Evolutionary conservation across 2,888 invertebrate species (phyloP).

Genomic region (Antheraea assamensis): DNA sequence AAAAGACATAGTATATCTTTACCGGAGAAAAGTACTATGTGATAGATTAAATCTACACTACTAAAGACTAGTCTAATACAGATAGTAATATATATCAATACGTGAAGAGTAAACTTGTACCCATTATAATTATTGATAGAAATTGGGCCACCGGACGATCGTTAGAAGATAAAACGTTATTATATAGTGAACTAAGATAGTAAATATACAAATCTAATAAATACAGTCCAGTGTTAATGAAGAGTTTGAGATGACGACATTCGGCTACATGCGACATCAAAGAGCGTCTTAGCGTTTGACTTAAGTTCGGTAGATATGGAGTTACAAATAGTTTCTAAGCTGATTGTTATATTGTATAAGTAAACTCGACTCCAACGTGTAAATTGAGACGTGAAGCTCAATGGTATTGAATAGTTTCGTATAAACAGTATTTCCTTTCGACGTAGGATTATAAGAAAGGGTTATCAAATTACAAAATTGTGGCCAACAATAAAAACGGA

Average conservation of each 20-base stretch:
- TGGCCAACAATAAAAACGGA: background rate
- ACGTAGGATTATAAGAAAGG: background rate
- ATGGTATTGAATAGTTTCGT: slow-evolving; percentile 4
- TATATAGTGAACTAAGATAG: background rate
- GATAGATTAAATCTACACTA: too few species aligned
- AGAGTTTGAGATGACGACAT: background rate
- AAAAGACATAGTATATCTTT: too few species aligned
- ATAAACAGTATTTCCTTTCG: background rate
- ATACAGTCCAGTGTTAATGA: background rate
- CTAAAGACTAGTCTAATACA: too few species aligned
- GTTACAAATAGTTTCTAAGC: slow-evolving; percentile 8
- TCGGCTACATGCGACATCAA: background rate
- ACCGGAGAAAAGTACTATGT: too few species aligned
- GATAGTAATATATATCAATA: too few species aligned
- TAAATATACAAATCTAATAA: background rate
- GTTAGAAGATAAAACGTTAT: too few species aligned
- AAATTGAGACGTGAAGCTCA: background rate
- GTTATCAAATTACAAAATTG: background rate
- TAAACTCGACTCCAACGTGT: slow-evolving; percentile 4
- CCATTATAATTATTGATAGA: too few species aligned
- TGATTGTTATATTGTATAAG: slow-evolving; percentile 6
- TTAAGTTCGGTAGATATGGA: background rate
- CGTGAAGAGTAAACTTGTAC: too few species aligned
- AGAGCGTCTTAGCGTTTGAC: background rate
- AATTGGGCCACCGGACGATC: too few species aligned